Evolutionary conservation across 2,888 invertebrate genomes (phyloP).

Genomic region (Iselma pallidipennis): DNA sequence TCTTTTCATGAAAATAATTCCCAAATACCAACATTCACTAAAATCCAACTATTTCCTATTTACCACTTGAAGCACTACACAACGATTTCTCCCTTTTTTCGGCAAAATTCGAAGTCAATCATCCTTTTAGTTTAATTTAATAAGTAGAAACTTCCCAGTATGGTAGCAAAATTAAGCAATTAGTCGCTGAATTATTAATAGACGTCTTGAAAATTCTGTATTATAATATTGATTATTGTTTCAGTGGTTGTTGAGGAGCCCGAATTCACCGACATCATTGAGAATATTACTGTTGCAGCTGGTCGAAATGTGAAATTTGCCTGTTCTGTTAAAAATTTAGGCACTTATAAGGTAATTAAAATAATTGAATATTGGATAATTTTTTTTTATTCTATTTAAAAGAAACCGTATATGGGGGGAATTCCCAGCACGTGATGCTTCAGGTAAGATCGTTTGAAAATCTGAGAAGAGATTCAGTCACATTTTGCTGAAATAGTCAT

Average conservation of each 20-base stretch:
- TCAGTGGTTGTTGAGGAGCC: constrained; percentile 80
- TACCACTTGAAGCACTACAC: no score
- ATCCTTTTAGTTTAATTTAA: no score
- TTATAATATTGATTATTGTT: constrained; percentile 53
- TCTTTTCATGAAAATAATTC: background rate
- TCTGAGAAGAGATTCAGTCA: constrained; percentile 28
- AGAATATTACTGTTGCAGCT: constrained; percentile 88
- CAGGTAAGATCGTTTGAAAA: constrained; percentile 13
- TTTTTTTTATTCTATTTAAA: background rate
- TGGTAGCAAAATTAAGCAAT: no score
- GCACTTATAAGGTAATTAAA: constrained; percentile 81
- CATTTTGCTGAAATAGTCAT: constrained; percentile 43
- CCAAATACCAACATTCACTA: background rate
- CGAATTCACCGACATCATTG: constrained; percentile 87
- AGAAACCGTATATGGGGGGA: background rate
- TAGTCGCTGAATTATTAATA: background rate
- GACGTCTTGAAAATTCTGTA: background rate
- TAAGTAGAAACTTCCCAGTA: no score
- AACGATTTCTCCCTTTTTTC: no score
- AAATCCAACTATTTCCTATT: background rate
- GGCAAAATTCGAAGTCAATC: no score
- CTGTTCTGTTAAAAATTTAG: constrained; percentile 89
- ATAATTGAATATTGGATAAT: constrained; percentile 4
- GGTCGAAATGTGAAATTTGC: constrained; percentile 87
- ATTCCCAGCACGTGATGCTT: background rate